A percentile compares a stretch with the other conserved stretches of the same genome.
Evolutionary conservation across 2,797 vertebrate species (phyloP).

Genomic region (Selene dorsalis): DNA sequence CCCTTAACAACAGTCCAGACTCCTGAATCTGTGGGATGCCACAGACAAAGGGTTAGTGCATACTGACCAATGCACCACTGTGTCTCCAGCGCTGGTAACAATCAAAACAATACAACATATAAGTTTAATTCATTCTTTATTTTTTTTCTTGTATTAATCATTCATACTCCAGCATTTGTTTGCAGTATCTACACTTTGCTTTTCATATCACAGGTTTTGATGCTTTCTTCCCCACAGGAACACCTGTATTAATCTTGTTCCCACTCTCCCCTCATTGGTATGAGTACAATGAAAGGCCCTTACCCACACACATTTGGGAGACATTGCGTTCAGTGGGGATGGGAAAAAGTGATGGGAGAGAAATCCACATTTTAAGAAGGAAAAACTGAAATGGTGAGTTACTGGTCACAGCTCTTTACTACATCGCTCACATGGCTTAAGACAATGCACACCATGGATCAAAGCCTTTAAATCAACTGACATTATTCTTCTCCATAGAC

Average conservation of each 20-base stretch:
- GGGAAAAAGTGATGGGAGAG: neutral
- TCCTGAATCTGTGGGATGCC: too few species aligned
- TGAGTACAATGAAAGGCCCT: neutral
- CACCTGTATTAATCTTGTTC: neutral
- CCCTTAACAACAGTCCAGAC: too few species aligned
- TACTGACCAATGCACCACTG: too few species aligned
- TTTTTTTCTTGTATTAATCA: slow-evolving; percentile 64
- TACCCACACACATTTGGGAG: neutral
- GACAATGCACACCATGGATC: slow-evolving; percentile 5
- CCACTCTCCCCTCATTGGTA: neutral
- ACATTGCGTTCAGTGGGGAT: neutral
- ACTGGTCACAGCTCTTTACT: slow-evolving; percentile 4
- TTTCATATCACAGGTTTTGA: slow-evolving; percentile 35
- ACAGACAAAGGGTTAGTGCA: too few species aligned
- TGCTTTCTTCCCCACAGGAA: slow-evolving; percentile 19
- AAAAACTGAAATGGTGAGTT: neutral
- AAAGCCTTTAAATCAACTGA: neutral
- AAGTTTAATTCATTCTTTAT: slow-evolving; percentile 58
- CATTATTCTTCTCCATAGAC: neutral
- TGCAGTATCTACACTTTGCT: slow-evolving; percentile 61
- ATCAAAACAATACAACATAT: neutral
- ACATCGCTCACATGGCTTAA: slow-evolving; percentile 10
- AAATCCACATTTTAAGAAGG: slow-evolving; percentile 22
- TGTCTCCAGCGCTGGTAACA: neutral
- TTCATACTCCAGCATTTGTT: slow-evolving; percentile 66